Base-by-base conservation (phyloP, 2,113 vertebrate genomes). In the Carassius carassius region DNA sequence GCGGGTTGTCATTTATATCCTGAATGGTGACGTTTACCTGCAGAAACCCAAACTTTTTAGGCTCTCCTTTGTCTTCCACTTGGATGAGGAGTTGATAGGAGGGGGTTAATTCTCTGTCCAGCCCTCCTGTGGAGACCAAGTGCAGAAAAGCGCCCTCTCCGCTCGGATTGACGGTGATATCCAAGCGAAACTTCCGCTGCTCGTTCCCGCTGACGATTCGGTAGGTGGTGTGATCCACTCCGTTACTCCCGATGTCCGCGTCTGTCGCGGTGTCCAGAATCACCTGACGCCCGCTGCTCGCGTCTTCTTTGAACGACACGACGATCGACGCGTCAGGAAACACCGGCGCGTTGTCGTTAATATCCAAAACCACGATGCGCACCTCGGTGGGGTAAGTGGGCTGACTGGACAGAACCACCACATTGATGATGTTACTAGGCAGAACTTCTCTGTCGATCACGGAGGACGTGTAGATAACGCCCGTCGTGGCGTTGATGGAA, bases 321-420 rank as follows among this genome's bases (percentile, higher is more conserved):
- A 96, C 95, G 7, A 99, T 96, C 0, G 97, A 97, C 1, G 96
- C 94, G 79, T 99, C 98, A 0, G 98, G 97, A 86, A 99, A 99
- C 84, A 98, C 95, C 0, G 98, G 98, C 0, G 97, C 95, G 74
- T 99, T 99, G 90, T 99, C 98, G 0, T 99, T 99, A 8, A 99
- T 96, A 91, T 99, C 98, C 86, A 96, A 86, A 85, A 99, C 97
- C 63, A 97, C 89, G 47, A 99, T 97, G 2, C 98, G 93, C 88
- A 99, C 98, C 90, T 99, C 98, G 0, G 97, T 99, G 32, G 98
- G 98, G 89, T 99, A 99, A 0, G 97, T 99, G 58, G 98, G 97
- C 37, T 98, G 96, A 87, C 98, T 99, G 92, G 98, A 99, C 25
- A 99, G 95, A 83, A 99, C 98, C 91, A 99, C 98, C 25, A 99